Evolutionary conservation across 2,888 invertebrate genomes (phyloP).

Genomic region (Phaedon cochleariae): DNA sequence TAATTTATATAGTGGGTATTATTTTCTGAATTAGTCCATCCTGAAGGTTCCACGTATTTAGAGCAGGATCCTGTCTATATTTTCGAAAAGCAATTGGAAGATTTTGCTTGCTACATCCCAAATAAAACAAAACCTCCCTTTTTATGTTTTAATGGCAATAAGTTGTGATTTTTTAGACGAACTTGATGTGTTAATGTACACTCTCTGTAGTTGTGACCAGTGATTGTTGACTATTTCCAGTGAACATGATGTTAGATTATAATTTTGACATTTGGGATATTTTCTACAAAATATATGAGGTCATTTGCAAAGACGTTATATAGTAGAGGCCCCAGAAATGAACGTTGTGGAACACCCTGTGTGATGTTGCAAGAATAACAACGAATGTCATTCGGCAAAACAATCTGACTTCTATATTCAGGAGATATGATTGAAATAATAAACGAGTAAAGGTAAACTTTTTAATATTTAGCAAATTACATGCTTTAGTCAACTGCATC

Average conservation of each 20-base stretch:
- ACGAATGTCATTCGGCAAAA: neutral
- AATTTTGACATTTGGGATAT: neutral
- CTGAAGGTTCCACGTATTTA: too few species aligned
- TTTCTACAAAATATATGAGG: neutral
- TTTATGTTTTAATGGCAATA: neutral
- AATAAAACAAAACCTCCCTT: neutral
- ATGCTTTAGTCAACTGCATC: too few species aligned
- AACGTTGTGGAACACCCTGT: neutral
- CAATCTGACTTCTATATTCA: too few species aligned
- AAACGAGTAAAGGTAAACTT: neutral
- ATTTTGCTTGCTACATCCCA: neutral
- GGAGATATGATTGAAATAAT: neutral
- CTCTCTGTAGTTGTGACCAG: neutral
- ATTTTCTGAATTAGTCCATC: too few species aligned
- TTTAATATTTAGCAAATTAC: neutral
- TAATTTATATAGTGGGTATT: too few species aligned
- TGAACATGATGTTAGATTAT: neutral
- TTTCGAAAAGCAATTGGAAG: too few species aligned
- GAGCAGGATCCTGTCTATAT: too few species aligned
- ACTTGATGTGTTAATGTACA: neutral
- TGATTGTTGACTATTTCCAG: constrained; percentile 1
- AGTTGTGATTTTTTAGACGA: neutral
- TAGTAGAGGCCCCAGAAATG: neutral
- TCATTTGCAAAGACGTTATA: neutral
- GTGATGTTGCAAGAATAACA: neutral